Evolutionary conservation across 2,797 vertebrate genomes (phyloP).

Genomic region (Mormyrus hasselquistii): DNA sequence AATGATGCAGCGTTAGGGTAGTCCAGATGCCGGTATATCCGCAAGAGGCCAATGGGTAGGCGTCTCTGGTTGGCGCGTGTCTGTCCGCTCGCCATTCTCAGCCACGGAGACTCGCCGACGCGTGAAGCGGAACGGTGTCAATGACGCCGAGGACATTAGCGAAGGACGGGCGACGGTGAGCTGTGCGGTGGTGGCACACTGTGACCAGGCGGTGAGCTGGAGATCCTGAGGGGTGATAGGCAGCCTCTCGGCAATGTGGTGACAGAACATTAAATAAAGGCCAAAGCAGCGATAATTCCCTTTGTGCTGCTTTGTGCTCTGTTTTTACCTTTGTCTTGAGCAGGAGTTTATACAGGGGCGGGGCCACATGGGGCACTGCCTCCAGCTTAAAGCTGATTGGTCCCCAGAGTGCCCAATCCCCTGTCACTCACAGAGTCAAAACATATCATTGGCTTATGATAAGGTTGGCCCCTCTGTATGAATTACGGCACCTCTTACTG

Average conservation of each 20-base stretch:
- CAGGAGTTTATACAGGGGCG: background rate
- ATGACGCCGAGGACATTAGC: background rate
- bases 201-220: background rate
- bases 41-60: background rate
- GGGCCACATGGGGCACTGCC: background rate
- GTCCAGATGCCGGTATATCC: background rate
- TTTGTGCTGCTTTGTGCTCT: background rate
- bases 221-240: background rate
- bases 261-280: background rate
- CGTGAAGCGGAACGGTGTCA: background rate
- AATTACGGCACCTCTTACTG: background rate
- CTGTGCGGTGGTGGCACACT: background rate
- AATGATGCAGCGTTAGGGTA: constrained; percentile 52
- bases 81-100: background rate
- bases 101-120: no score
- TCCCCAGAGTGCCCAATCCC: background rate
- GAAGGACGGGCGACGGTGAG: background rate
- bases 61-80: background rate
- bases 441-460: background rate
- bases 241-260: background rate
- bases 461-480: background rate
- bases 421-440: background rate
- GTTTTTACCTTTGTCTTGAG: background rate
- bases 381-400: background rate
- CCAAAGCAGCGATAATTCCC: background rate